A percentile compares a stretch with the other conserved stretches of the same genome.
Conservation (phyloP, 1,140 invertebrate genomes). For the Liolophura sinensis region DNA sequence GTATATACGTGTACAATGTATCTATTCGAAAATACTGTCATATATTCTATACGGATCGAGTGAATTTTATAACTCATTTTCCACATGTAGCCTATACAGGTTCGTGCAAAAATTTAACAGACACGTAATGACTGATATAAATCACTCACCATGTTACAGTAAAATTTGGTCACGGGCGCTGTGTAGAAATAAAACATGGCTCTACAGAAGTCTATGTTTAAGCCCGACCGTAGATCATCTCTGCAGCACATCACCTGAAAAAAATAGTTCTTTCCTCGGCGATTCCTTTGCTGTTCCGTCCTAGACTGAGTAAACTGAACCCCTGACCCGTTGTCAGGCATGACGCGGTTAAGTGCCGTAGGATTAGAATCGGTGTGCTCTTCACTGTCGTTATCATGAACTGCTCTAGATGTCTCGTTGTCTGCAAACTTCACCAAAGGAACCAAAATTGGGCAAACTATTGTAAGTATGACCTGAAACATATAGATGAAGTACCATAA, state of each 20-base stretch:
- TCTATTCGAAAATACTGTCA: too few relatives aligned
- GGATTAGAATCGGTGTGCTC: too few relatives aligned
- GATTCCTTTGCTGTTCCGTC: too few relatives aligned
- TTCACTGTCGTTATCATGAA: not conserved
- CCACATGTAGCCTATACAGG: too few relatives aligned
- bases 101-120: too few relatives aligned
- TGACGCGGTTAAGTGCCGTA: too few relatives aligned
- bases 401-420: not conserved
- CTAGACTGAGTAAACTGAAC: not conserved
- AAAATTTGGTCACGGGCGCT: constrained; percentile 29
- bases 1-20: too few relatives aligned
- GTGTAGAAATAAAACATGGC: constrained; percentile 22
- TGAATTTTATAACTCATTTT: too few relatives aligned
- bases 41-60: too few relatives aligned
- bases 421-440: constrained; percentile 17
- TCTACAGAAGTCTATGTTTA: constrained; percentile 11
- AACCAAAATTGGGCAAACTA: constrained; percentile 15
- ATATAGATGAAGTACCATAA: not conserved
- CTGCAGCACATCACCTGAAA: too few relatives aligned
- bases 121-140: not conserved
- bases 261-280: too few relatives aligned
- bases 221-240: not conserved
- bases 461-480: constrained; percentile 10
- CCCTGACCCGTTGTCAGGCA: not conserved
- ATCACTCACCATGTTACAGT: constrained; percentile 20